These are phyloP conservation scores for Calameuta pallipes DNA, from an alignment of 2,888 invertebrate genomes.

Conservation along the genomic window DNA sequence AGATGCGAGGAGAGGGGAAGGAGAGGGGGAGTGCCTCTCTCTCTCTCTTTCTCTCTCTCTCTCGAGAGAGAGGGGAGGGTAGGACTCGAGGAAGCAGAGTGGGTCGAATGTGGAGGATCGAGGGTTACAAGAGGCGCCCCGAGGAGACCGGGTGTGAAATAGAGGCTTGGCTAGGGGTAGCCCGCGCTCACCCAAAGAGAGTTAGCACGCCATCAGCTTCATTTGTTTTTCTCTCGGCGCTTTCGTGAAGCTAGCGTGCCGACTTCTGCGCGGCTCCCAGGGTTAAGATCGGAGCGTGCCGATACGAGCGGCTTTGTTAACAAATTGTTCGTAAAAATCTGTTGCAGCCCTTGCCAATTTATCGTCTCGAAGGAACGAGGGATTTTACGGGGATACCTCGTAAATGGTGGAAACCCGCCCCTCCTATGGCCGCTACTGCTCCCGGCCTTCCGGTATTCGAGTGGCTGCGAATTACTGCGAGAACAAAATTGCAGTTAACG, in stretches of 20 bases:
- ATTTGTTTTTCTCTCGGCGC: slow-evolving; percentile 23
- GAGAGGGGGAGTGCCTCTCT: not conserved
- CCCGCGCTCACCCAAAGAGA: not conserved
- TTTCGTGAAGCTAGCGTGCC: slow-evolving; percentile 21
- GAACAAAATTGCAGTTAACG: not conserved
- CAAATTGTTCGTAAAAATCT: slow-evolving; percentile 31
- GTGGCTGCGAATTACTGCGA: not conserved
- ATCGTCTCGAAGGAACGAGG: not conserved
- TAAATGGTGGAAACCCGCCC: not conserved
- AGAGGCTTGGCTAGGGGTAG: not conserved
- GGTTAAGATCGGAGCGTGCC: slow-evolving; percentile 2
- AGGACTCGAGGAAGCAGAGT: not conserved
- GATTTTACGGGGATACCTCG: not conserved
- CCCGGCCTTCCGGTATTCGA: not conserved
- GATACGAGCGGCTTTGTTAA: slow-evolving; percentile 24
- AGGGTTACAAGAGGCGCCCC: not conserved
- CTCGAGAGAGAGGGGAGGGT: not conserved
- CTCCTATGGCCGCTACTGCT: not conserved
- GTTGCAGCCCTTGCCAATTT: slow-evolving; percentile 1
- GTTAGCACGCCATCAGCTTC: slow-evolving; percentile 22
- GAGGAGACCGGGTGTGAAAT: not conserved
- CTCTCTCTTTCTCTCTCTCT: no score
- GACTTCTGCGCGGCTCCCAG: not conserved
- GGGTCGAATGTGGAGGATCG: not conserved
- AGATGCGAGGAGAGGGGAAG: not conserved